Conservation (phyloP, 2,797 vertebrate genomes). For the Tadarida brasiliensis region DNA sequence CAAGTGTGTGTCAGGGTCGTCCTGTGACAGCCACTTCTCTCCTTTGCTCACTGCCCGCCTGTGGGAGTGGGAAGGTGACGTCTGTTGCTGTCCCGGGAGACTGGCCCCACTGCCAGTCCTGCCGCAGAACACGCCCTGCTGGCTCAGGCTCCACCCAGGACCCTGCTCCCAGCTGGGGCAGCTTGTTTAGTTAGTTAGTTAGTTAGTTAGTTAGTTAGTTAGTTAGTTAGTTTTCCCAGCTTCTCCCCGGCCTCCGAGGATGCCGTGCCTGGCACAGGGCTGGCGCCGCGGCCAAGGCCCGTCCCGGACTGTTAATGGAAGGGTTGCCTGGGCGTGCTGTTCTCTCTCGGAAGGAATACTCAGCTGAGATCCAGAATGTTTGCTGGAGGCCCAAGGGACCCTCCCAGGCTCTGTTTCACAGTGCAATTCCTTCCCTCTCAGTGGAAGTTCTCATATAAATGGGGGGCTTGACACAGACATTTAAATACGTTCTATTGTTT, state of each 20-base stretch:
- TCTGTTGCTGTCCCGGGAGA: neutral
- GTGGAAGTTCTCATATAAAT: neutral
- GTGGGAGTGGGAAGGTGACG: neutral
- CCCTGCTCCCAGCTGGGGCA: neutral
- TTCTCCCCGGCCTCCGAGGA: neutral
- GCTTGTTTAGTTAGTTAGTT: neutral
- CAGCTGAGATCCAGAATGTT: neutral
- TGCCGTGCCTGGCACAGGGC: rapidly evolving
- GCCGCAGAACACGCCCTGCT: neutral
- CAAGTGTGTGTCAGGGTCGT: neutral
- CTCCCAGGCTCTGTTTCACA: neutral
- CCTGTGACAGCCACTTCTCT: neutral
- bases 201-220: too few species aligned
- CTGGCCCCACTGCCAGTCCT: neutral
- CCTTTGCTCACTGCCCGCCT: neutral
- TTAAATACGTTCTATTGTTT: neutral
- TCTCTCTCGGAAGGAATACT: neutral
- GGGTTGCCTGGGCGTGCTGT: neutral
- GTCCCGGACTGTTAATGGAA: neutral
- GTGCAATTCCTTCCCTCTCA: neutral
- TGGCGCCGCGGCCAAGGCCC: too few species aligned
- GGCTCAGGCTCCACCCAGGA: too few species aligned
- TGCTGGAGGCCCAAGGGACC: neutral
- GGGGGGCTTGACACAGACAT: neutral
- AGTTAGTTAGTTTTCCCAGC: too few species aligned